A percentile compares a stretch with the other conserved stretches of the same genome.
These are phyloP conservation scores for Archilochus colubris DNA, from an alignment of 2,113 vertebrate genomes.

Conservation along the genomic window DNA sequence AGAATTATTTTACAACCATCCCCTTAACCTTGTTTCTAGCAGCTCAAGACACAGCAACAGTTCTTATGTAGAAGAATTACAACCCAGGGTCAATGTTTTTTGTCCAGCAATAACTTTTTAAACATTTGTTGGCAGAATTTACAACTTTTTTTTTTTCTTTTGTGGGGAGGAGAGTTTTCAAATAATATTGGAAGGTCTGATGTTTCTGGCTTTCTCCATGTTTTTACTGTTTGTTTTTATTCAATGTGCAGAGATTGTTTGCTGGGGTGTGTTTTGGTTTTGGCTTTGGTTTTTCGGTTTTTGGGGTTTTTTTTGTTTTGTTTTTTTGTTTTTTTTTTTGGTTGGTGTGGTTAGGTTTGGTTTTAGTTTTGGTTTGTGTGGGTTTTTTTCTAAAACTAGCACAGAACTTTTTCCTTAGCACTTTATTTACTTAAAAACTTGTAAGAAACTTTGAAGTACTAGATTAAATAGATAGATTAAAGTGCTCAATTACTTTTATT, in stretches of 20 bases:
- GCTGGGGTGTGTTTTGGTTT: too few relatives aligned
- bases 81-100: not conserved
- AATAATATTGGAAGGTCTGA: not conserved
- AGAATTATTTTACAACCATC: not conserved
- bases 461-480: not conserved
- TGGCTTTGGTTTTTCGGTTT: not conserved
- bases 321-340: not conserved
- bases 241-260: too few relatives aligned
- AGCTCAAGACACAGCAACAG: not conserved
- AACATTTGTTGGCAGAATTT: not conserved
- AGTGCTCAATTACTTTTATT: not conserved
- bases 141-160: too few relatives aligned
- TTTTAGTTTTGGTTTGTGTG: too few relatives aligned
- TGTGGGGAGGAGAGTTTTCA: not conserved
- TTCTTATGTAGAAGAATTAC: not conserved
- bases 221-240: not conserved
- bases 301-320: not conserved
- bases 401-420: not conserved
- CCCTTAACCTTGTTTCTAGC: not conserved
- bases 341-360: too few relatives aligned
- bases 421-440: not conserved
- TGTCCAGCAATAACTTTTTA: not conserved
- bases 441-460: too few relatives aligned
- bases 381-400: not conserved
- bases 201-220: not conserved